Evolutionary conservation across 1,140 invertebrate species (phyloP), one percentile per base, ranked within the genome.

Genomic region (Drosophila saltans): DNA sequence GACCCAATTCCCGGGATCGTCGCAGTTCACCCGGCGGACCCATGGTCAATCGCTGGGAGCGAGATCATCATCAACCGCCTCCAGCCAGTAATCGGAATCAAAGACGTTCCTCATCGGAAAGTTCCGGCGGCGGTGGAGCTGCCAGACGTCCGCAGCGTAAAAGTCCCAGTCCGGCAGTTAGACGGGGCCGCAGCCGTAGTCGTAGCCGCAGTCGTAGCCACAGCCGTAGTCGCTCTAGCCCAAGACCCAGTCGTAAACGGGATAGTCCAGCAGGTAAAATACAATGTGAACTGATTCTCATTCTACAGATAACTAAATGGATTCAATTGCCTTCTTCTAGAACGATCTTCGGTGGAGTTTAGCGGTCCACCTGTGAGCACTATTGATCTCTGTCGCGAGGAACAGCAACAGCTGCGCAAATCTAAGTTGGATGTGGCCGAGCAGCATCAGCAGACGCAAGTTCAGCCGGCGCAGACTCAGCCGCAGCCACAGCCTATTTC

Each of bases 311-410:
- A 7, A 2, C 6, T 0, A 4, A 10, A n/a, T 41, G 3, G 33
- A 59, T 48, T 67, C 11, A 36, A 9, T 11, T 48, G 0, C n/a
- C 78, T 86, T 21, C 40, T 55, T 56, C 6, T 57, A 88, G 81
- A 62, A 1, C 90, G 90, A 11, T 85, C 80, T 1, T 91, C 90
- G 16, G 90, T 91, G 6, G 90, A 91, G 56, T 91, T 69, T 24
- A 66, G 77, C 55, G 90, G 80, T 3, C 90, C 90, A 26, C 11
- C 78, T n/a, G 72, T 91, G 8, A 91, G 89, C 62, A 90, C 90
- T 45, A 91, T 91, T 63, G 90, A 91, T 78, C 85, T 91, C 43
- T 88, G 84, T 60, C 84, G 85, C 43, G 93, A 94, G 58, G 94
- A 94, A 56, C 93, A 93, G 84, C 28, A 36, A 7, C 33, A 36